Evolutionary conservation across 2,113 vertebrate genomes (phyloP).

Genomic region (Oreotrochilus melanogaster): DNA sequence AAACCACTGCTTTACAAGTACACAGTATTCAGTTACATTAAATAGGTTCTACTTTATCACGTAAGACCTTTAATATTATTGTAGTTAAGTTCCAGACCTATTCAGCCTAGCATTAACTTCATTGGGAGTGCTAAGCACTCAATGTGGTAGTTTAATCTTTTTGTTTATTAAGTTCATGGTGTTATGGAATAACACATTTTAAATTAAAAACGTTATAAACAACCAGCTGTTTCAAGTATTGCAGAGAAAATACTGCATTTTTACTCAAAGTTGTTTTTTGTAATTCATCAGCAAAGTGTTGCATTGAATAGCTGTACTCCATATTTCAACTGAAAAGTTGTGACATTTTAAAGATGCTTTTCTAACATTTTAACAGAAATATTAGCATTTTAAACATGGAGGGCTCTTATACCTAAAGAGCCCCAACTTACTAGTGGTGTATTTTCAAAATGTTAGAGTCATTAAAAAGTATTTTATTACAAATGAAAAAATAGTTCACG

Average conservation of each 20-base stretch:
- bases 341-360: conserved; percentile 6
- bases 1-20: background rate
- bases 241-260: conserved; percentile 42
- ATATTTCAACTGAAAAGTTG: conserved; percentile 43
- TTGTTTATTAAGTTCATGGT: conserved; percentile 33
- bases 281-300: conserved; percentile 64
- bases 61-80: background rate
- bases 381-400: background rate
- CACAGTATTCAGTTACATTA: background rate
- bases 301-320: conserved; percentile 35
- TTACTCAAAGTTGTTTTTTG: conserved; percentile 25
- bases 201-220: conserved; percentile 40
- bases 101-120: conserved; percentile 19
- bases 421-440: background rate
- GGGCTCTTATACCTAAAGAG: background rate
- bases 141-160: background rate
- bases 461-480: background rate
- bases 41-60: background rate
- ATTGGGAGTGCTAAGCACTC: conserved; percentile 21
- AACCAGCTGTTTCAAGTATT: conserved; percentile 38
- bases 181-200: conserved; percentile 31
- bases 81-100: background rate
- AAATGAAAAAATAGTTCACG: background rate
- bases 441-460: background rate
- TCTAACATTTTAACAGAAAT: background rate